A percentile compares a stretch with the other conserved stretches of the same genome.
These are phyloP conservation scores for Oryzias curvinotus DNA, from an alignment of 2,113 vertebrate species.

Conservation along the genomic window DNA sequence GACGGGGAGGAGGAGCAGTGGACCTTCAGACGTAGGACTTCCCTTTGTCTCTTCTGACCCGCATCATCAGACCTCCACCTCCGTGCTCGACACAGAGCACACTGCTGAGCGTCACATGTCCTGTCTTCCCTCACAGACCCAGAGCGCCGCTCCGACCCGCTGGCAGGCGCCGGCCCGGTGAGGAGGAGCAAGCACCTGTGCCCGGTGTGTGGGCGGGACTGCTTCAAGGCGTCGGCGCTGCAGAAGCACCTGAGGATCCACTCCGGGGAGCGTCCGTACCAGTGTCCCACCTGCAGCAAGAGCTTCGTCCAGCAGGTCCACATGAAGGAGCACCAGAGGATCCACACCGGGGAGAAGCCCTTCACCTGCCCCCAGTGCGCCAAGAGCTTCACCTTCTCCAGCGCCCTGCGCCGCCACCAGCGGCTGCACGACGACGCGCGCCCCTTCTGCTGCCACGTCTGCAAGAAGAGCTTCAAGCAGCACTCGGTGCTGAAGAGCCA, in stretches of 20 bases:
- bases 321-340: constrained; percentile 64
- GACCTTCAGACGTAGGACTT: constrained; percentile 5
- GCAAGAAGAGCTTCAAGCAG: constrained; percentile 58
- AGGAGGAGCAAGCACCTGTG: constrained; percentile 32
- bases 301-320: constrained; percentile 63
- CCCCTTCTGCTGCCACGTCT: constrained; percentile 46
- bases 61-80: too few relatives aligned
- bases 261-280: constrained; percentile 59
- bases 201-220: constrained; percentile 54
- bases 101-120: too few relatives aligned
- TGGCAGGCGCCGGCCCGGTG: fast-evolving
- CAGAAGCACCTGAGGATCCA: constrained; percentile 64
- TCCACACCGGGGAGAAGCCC: constrained; percentile 60
- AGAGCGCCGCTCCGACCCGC: not conserved
- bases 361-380: constrained; percentile 47
- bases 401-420: constrained; percentile 58
- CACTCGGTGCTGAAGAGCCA: constrained; percentile 52
- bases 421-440: constrained; percentile 48
- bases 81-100: too few relatives aligned
- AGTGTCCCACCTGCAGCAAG: constrained; percentile 57
- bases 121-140: constrained; percentile 6
- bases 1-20: constrained; percentile 61
- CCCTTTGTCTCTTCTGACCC: too few relatives aligned
- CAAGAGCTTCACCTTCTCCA: constrained; percentile 65
- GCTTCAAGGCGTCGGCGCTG: constrained; percentile 59